phyloP scores from a whole-genome alignment of 2,113 vertebrate genomes.

The Oxyruncus cristatus region DNA sequence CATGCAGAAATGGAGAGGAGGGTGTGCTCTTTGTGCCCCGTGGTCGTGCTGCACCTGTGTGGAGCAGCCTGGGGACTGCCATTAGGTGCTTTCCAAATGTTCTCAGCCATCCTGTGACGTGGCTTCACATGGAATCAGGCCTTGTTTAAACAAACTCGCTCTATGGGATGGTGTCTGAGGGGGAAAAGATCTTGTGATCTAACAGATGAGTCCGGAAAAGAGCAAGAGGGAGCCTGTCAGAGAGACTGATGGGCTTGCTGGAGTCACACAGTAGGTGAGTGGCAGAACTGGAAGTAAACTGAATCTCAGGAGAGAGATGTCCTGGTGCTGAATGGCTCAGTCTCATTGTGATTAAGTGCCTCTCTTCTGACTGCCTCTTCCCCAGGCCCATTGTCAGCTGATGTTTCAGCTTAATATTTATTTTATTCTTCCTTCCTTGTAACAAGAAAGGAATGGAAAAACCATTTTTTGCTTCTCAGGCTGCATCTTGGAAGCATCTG shows the following conservation, averaged over 20 bases:
- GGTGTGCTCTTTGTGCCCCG: not conserved
- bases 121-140: not conserved
- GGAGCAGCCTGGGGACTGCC: not conserved
- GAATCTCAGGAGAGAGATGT: not conserved
- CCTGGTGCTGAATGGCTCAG: not conserved
- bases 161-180: not conserved
- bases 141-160: not conserved
- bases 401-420: not conserved
- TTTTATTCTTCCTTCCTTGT: not conserved
- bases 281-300: not conserved
- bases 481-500: not conserved
- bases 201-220: not conserved
- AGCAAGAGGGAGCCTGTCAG: not conserved
- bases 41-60: not conserved
- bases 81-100: not conserved
- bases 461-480: not conserved
- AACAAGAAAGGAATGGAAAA: not conserved
- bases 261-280: not conserved
- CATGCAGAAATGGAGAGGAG: not conserved
- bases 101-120: not conserved
- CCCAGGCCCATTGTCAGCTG: not conserved
- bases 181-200: not conserved
- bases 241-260: not conserved
- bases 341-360: not conserved
- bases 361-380: not conserved